Conservation (phyloP, 2,888 invertebrate genomes). For the Tetrapedia diversipes region DNA sequence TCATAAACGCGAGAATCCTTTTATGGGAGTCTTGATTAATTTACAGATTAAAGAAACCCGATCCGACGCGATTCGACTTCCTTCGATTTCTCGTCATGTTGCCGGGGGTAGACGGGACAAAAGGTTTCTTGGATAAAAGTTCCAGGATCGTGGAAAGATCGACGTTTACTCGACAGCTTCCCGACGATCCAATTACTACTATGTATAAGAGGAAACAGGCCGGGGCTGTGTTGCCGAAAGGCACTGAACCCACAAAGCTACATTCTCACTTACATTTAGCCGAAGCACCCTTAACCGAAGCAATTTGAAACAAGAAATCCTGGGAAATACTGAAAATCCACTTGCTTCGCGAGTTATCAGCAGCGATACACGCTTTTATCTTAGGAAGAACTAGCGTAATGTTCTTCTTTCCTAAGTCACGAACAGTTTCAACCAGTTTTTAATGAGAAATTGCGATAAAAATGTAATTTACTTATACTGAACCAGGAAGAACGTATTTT, state of each 20-base stretch:
- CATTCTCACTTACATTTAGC: conserved; percentile 48
- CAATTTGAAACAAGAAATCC: conserved; percentile 15
- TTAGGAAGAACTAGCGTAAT: too few species aligned
- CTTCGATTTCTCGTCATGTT: not conserved
- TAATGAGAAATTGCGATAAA: too few species aligned
- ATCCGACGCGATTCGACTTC: not conserved
- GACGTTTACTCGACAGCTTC: conserved; percentile 55
- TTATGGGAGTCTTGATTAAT: too few species aligned
- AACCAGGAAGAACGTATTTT: too few species aligned
- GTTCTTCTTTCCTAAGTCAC: too few species aligned
- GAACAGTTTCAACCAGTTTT: too few species aligned
- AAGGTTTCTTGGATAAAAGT: conserved; percentile 52
- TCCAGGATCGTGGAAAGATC: conserved; percentile 38
- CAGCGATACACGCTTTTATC: too few species aligned
- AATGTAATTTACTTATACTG: too few species aligned
- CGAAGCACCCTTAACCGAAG: conserved; percentile 13
- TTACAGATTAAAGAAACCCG: not conserved
- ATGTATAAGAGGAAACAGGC: conserved; percentile 38
- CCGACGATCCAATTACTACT: conserved; percentile 56
- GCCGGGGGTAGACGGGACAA: conserved; percentile 19
- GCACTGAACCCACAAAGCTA: conserved; percentile 44
- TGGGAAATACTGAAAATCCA: not conserved
- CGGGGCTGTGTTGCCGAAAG: conserved; percentile 39
- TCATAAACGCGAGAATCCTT: too few species aligned
- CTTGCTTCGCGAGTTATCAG: not conserved